These are phyloP conservation scores for Pelobates fuscus DNA, from an alignment of 2,113 vertebrate species.

Conservation along the genomic window DNA sequence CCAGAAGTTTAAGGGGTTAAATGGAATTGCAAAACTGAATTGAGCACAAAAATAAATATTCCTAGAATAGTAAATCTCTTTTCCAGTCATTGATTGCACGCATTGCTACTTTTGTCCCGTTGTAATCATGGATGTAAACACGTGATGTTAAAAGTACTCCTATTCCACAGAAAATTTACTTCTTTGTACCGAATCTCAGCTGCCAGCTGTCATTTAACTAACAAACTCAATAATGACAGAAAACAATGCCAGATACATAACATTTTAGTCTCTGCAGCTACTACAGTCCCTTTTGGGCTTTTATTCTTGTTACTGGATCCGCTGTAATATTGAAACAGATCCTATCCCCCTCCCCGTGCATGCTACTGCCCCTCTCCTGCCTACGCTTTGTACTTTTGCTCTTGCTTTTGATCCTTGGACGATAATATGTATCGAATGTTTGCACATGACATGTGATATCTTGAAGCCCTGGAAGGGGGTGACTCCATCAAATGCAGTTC, in stretches of 20 bases:
- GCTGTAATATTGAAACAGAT: slow-evolving; percentile 19
- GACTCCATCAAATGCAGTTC: slow-evolving; percentile 1
- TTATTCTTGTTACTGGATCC: slow-evolving; percentile 46
- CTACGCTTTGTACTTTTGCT: slow-evolving; percentile 41
- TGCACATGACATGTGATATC: slow-evolving; percentile 40
- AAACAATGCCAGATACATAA: slow-evolving; percentile 14
- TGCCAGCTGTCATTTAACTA: slow-evolving; percentile 29
- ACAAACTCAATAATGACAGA: slow-evolving; percentile 17
- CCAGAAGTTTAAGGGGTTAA: too few species aligned
- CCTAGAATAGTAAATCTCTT: too few species aligned
- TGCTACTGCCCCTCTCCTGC: slow-evolving; percentile 31
- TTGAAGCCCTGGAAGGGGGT: slow-evolving; percentile 17
- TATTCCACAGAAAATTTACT: too few species aligned
- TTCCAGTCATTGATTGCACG: too few species aligned
- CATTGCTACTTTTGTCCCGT: too few species aligned
- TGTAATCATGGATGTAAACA: too few species aligned
- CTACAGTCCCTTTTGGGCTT: slow-evolving; percentile 12
- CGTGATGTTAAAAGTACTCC: too few species aligned
- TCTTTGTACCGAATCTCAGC: neutral
- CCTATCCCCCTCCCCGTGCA: slow-evolving; percentile 29
- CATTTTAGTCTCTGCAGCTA: slow-evolving; percentile 2
- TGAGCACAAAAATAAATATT: too few species aligned
- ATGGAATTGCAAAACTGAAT: too few species aligned
- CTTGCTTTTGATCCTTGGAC: slow-evolving; percentile 31
- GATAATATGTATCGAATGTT: slow-evolving; percentile 48